Base-by-base conservation (phyloP, 2,797 vertebrate genomes). In the Alexandromys oeconomus region DNA sequence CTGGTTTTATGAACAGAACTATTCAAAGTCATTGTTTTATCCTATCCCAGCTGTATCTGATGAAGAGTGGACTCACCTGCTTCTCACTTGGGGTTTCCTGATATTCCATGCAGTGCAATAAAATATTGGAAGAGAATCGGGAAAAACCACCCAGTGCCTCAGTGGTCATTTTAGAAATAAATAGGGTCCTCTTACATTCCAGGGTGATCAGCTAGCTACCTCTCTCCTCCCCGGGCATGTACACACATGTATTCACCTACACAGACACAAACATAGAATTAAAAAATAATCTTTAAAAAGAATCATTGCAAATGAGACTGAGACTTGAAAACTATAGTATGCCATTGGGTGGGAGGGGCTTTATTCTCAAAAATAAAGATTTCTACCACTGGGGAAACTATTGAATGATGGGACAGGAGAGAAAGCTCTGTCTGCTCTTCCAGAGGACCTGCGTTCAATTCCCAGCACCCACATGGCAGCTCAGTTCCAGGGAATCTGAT, bases 281-380 rank as follows among this genome's bases (percentile, higher is more conserved):
- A 69, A 59, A 15, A 61, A 63, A 43, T 17, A 37, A 81, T 63
- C 59, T 65, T 84, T 21, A 73, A 65, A 31, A 46, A 82, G 54
- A 92, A 86, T 78, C 43, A 21, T 54, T 93, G 48, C 74, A 89
- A 79, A 77, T 40, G 59, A 95, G 43, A 31, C 29, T 57, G 80
- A 82, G 89, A 82, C 88, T 95, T 95, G 91, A 92, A 97, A 95
- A 88, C 29, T 84, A 69, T 91, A 88, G 17, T 74, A 93, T 94
- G 96, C 34, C 71, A 86, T n/a, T 96, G 13, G 65, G 63, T 19
- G 15, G 17, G 67, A 19, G 34, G 61, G 69, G 69, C 0, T 67
- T 97, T 92, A 69, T 82, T 91, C 79, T 95, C 51, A 57, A 92
- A 92, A 90, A 77, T 71, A 78, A 90, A n/a, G 8, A 77, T 86